Evolutionary conservation across 2,888 invertebrate species (phyloP).

Genomic region (Linnaemya tessellans): DNA sequence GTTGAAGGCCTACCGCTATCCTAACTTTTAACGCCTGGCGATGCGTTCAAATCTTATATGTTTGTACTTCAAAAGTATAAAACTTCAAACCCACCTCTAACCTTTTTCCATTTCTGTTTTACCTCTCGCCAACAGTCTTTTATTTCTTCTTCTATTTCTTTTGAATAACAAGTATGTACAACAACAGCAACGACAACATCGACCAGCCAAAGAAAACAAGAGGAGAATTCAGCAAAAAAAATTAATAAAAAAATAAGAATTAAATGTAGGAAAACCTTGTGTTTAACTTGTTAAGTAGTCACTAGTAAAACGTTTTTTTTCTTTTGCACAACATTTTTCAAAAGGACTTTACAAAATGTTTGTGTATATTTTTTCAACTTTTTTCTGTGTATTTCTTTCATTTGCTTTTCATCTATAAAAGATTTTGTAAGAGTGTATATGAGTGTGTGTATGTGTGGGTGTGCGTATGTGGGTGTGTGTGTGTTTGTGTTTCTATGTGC

Average conservation of each 20-base stretch:
- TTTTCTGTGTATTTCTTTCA: constrained; percentile 32
- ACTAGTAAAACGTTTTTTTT: constrained; percentile 69
- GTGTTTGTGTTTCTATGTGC: not conserved
- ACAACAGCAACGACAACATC: constrained; percentile 38
- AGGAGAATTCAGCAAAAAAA: not conserved
- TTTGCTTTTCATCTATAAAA: constrained; percentile 62
- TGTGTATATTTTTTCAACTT: constrained; percentile 35
- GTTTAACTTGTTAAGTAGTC: constrained; percentile 73
- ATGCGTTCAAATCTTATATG: constrained; percentile 14
- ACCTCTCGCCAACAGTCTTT: constrained; percentile 39
- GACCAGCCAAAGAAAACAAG: constrained; percentile 25
- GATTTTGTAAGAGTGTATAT: constrained; percentile 42
- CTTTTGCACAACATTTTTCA: constrained; percentile 59
- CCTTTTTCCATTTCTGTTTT: constrained; percentile 28
- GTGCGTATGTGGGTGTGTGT: no score
- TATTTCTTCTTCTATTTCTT: constrained; percentile 46
- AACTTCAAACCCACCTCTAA: constrained; percentile 56
- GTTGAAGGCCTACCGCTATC: no score
- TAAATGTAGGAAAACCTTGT: constrained; percentile 64
- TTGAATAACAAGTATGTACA: constrained; percentile 45
- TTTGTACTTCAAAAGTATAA: constrained; percentile 23
- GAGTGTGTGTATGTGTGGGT: not conserved
- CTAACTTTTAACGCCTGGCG: not conserved
- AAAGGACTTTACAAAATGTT: constrained; percentile 71
- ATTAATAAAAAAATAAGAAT: constrained; percentile 26